A percentile compares a stretch with the other conserved stretches of the same genome.
These are phyloP conservation scores for Lucilia sericata DNA, from an alignment of 1,140 invertebrate genomes.

Conservation along the genomic window DNA sequence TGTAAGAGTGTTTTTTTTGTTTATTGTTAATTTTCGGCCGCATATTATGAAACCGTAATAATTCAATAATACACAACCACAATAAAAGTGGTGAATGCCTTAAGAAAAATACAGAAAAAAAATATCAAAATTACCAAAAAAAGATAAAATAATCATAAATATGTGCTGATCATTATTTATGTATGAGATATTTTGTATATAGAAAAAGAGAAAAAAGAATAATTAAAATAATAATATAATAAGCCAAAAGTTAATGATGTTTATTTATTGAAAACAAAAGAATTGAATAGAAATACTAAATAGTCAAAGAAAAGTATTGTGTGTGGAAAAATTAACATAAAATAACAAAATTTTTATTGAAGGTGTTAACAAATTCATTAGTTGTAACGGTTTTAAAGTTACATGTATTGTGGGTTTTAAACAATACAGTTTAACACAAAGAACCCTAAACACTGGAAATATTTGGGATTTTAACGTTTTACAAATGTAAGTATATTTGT, in stretches of 20 bases:
- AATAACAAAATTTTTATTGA: constrained; percentile 1
- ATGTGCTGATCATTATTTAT: neutral
- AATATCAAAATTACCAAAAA: neutral
- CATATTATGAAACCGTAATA: constrained; percentile 24
- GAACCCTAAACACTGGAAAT: too few relatives aligned
- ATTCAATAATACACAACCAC: neutral
- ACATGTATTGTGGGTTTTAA: too few relatives aligned
- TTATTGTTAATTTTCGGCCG: neutral
- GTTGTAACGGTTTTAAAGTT: neutral
- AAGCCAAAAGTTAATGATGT: constrained; percentile 21
- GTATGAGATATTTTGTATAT: neutral
- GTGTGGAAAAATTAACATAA: neutral
- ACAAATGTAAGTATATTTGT: too few relatives aligned
- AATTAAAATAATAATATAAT: neutral
- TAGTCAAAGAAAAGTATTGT: neutral
- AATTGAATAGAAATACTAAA: neutral
- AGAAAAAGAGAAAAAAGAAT: neutral
- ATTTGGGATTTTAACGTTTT: too few relatives aligned
- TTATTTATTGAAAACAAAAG: neutral
- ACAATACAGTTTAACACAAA: too few relatives aligned
- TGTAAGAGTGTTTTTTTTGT: neutral
- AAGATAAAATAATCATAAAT: neutral
- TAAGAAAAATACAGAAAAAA: constrained; percentile 4
- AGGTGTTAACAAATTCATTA: constrained; percentile 23
- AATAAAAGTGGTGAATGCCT: neutral